Conservation (phyloP, 2,113 vertebrate species). For the Lepus americanus region DNA sequence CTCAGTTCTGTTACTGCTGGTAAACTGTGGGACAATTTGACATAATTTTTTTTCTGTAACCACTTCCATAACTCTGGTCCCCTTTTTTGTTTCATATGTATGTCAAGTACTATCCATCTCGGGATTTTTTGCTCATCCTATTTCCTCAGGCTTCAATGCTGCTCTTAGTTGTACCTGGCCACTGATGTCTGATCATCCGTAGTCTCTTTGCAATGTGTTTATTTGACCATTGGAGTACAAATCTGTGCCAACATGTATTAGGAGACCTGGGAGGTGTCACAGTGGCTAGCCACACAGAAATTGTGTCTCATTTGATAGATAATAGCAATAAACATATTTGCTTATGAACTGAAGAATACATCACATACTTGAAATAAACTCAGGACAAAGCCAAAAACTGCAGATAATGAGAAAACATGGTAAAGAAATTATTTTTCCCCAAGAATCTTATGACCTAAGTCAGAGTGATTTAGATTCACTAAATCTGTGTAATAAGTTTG, state of each 20-base stretch:
- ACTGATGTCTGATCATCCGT: not conserved
- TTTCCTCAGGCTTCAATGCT: not conserved
- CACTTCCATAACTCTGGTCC: not conserved
- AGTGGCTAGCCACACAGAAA: not conserved
- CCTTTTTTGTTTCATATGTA: not conserved
- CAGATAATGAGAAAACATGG: not conserved
- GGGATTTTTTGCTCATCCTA: not conserved
- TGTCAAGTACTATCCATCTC: not conserved
- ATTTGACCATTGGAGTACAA: not conserved
- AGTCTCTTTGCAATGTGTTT: not conserved
- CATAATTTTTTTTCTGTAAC: not conserved
- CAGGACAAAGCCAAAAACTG: not conserved
- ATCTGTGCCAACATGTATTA: not conserved
- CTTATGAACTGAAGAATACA: not conserved
- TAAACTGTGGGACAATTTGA: not conserved
- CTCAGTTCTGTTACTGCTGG: not conserved
- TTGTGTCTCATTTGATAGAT: constrained; percentile 30
- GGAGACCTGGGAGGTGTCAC: not conserved
- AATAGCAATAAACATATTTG: constrained; percentile 17
- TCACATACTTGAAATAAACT: constrained; percentile 36
- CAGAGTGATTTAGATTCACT: constrained; percentile 41
- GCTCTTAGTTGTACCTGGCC: not conserved
- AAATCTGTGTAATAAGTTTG: not conserved
- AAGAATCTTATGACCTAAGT: not conserved
- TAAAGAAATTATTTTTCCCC: not conserved